phyloP scores from a whole-genome alignment of 2,797 vertebrate species.

The Sarcophilus harrisii region DNA sequence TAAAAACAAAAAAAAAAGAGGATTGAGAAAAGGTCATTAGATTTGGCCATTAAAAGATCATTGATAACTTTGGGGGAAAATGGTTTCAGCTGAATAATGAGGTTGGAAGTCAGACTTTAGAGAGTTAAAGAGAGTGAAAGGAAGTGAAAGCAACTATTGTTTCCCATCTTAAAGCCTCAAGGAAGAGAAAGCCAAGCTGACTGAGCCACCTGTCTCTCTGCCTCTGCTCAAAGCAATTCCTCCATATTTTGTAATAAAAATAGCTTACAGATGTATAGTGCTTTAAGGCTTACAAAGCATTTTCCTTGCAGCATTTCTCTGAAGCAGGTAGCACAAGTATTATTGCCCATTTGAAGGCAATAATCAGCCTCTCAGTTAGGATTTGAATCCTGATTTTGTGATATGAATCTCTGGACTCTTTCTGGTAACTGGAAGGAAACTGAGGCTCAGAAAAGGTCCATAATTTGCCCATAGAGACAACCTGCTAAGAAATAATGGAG shows the following conservation, averaged over 20 bases:
- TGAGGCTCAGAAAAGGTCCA: background rate
- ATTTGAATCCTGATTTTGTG: background rate
- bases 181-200: background rate
- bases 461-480: background rate
- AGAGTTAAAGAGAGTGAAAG: background rate
- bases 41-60: background rate
- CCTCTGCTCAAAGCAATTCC: background rate
- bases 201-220: background rate
- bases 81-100: background rate
- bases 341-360: background rate
- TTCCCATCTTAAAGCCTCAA: background rate
- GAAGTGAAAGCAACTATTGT: background rate
- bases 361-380: background rate
- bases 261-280: background rate
- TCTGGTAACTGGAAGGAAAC: background rate
- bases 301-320: background rate
- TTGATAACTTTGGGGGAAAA: background rate
- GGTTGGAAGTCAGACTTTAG: background rate
- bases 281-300: background rate
- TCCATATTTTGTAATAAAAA: background rate
- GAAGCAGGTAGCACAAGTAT: background rate
- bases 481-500: background rate
- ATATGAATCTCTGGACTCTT: background rate
- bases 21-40: background rate
- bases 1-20: background rate